Percentiles rank a stretch among this genome's conserved stretches.
Conservation (phyloP, 1,140 invertebrate species). For the Ostrea denselamellosa region DNA sequence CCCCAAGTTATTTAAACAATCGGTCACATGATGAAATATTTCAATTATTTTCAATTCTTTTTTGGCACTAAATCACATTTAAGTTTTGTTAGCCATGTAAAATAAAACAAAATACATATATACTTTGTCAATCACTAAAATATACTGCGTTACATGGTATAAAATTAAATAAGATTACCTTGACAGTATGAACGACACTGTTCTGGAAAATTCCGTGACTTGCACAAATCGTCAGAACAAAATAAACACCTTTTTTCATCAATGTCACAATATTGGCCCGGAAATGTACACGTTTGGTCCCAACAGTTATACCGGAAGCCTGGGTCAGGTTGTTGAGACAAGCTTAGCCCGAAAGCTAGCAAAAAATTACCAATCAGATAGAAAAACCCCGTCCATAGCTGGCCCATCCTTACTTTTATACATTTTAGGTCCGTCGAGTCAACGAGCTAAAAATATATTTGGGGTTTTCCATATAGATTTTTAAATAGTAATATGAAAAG, state of each 20-base stretch:
- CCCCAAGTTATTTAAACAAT: too few species aligned
- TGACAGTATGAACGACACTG: neutral
- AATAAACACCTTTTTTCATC: constrained; percentile 45
- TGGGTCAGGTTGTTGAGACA: neutral
- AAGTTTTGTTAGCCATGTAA: too few species aligned
- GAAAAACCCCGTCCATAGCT: neutral
- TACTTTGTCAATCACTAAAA: too few species aligned
- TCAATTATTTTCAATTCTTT: too few species aligned
- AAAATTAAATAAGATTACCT: constrained; percentile 18
- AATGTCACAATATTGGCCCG: constrained; percentile 48
- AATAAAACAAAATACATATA: too few species aligned
- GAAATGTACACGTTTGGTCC: constrained; percentile 42
- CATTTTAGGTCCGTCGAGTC: neutral
- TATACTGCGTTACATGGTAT: too few species aligned
- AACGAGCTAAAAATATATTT: neutral
- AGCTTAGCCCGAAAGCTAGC: neutral
- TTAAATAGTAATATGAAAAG: neutral
- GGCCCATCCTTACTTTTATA: neutral
- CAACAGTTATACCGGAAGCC: constrained; percentile 46
- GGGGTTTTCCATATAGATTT: neutral
- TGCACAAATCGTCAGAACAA: constrained; percentile 41
- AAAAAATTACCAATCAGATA: neutral
- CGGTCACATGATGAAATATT: too few species aligned
- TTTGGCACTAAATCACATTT: too few species aligned
- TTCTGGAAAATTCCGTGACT: neutral